A percentile compares a stretch with the other conserved stretches of the same genome.
phyloP scores from a whole-genome alignment of 2,797 vertebrate species.

The Mastacembelus armatus region DNA sequence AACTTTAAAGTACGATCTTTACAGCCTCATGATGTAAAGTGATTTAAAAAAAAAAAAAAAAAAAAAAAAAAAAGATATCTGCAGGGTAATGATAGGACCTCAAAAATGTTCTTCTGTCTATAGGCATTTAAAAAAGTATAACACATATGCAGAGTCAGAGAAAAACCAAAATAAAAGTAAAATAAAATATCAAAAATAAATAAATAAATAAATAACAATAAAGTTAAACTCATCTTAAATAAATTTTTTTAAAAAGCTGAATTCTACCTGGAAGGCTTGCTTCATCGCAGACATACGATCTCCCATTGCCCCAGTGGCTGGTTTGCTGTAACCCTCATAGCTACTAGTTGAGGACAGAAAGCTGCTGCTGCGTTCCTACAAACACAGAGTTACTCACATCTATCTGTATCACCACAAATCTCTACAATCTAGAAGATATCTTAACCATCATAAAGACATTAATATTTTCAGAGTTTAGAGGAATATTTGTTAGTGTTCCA shows the following conservation, averaged over 20 bases:
- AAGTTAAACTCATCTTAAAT: neutral
- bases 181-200: too few relatives aligned
- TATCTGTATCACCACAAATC: neutral
- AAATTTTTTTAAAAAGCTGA: neutral
- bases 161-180: too few relatives aligned
- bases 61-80: constrained; percentile 1
- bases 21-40: neutral
- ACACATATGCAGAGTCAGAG: too few relatives aligned
- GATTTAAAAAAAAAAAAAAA: too few relatives aligned
- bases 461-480: neutral
- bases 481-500: neutral
- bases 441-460: neutral
- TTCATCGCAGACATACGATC: constrained; percentile 97
- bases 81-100: neutral
- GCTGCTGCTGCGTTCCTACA: constrained; percentile 88
- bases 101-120: too few relatives aligned
- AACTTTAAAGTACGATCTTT: neutral
- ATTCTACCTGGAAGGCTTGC: constrained; percentile 94
- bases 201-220: neutral
- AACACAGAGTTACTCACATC: neutral
- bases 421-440: neutral
- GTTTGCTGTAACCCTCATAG: constrained; percentile 91
- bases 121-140: too few relatives aligned
- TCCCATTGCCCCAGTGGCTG: constrained; percentile 94
- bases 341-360: constrained; percentile 86